Evolutionary conservation across 2,888 invertebrate genomes (phyloP), one percentile per base, ranked within the genome.

Genomic region (Aphodius granarius): DNA sequence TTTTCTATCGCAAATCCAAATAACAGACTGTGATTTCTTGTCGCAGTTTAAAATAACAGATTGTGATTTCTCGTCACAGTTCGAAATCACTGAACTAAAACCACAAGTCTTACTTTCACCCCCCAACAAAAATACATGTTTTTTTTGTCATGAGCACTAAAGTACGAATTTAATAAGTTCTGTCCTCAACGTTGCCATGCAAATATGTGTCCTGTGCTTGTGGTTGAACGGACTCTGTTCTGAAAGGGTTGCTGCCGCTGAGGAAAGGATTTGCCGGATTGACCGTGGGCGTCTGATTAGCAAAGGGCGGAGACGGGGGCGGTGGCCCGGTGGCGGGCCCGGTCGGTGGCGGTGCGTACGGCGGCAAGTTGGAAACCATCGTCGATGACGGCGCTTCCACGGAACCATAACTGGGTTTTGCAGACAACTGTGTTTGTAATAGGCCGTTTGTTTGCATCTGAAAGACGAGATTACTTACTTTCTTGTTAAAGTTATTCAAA

Each of bases 181-280:
- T 85, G 78, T 89, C 89, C 3, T 88, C 86, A 73, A 88, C 85
- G 22, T 87, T 86, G 77, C 89, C 88, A 79, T 90, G 90, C 86
- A 91, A 85, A 81, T 91, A 91, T 13, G 86, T 80, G 78, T 91
- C 90, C 78, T 90, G 90, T 1, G 92, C 87, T 77, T 90, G 91
- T 1, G 92, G 93, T 84, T 94, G 94, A 5, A 93, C 91, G 5
- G 90, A 89, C 81, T 86, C 86, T 77, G 86, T 86, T 73, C 86
- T 79, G 79, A 87, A 87, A 3, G 87, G 87, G 76, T 87, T 87
- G 74, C 84, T 84, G 73, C 73, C 74, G 22, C 74, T 66, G 77
- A 77, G 71, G 75, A 80, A 80, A n/a, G 81, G 80, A 71, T 81
- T 77, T 23, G 78, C 73, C 71, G 78, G 72, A 74, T 70, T 64